phyloP scores from a whole-genome alignment of 1,140 invertebrate species.

The Pissodes strobi region DNA sequence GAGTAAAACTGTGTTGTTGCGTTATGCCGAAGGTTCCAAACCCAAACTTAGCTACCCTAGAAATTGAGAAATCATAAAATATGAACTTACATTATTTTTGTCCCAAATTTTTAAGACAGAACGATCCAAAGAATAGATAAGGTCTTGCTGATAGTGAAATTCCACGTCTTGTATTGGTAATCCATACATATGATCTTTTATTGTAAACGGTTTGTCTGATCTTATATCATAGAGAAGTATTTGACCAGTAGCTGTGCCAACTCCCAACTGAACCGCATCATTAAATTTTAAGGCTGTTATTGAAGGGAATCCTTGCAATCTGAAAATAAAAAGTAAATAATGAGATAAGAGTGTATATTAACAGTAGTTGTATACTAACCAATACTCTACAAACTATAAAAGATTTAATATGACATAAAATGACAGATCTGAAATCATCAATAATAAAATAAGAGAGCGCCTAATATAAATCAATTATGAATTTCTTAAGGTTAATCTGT shows the following conservation, averaged over 20 bases:
- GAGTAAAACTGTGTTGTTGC: too few species aligned
- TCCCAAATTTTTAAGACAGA: slow-evolving; percentile 96
- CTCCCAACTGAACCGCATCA: slow-evolving; percentile 82
- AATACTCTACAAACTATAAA: too few species aligned
- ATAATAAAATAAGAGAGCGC: too few species aligned
- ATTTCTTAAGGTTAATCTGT: too few species aligned
- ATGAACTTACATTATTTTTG: slow-evolving; percentile 75
- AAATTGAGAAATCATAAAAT: too few species aligned
- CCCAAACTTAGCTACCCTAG: too few species aligned
- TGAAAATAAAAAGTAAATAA: slow-evolving; percentile 48
- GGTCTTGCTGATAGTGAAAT: slow-evolving; percentile 80
- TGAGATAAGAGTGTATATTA: too few species aligned
- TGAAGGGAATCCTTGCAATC: slow-evolving; percentile 70
- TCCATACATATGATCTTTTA: slow-evolving; percentile 96
- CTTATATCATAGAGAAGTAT: slow-evolving; percentile 94
- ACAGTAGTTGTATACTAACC: too few species aligned
- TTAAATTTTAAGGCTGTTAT: slow-evolving; percentile 82
- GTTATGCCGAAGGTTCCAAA: too few species aligned
- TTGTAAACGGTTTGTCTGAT: slow-evolving; percentile 81
- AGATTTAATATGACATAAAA: too few species aligned
- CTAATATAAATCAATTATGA: too few species aligned
- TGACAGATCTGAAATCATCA: too few species aligned
- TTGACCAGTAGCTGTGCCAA: slow-evolving; percentile 93
- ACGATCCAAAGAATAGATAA: slow-evolving; percentile 90
- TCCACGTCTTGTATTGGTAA: slow-evolving; percentile 89